Conservation (phyloP, 2,888 invertebrate genomes). For the Lepidocyrtoides sp. region DNA sequence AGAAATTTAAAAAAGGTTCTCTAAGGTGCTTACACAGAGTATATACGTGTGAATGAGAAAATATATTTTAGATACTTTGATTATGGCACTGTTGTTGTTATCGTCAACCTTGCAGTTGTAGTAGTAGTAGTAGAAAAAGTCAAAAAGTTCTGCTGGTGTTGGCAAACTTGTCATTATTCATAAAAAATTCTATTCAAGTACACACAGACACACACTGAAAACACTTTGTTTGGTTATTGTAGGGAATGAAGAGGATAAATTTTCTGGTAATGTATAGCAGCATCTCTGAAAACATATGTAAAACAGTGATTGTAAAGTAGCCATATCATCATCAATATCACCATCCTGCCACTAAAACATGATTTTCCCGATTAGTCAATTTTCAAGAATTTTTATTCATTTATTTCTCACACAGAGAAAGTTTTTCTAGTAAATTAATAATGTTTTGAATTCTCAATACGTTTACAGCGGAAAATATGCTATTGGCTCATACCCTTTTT, state of each 20-base stretch:
- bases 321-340: slow-evolving; percentile 16
- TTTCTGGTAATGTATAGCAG: not conserved
- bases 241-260: not conserved
- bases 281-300: slow-evolving; percentile 42
- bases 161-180: slow-evolving; percentile 58
- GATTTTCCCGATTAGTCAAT: slow-evolving; percentile 41
- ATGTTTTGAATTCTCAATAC: not conserved
- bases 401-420: slow-evolving; percentile 42
- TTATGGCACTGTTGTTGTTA: not conserved
- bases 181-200: slow-evolving; percentile 48
- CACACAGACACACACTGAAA: not conserved
- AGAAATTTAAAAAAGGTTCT: not conserved
- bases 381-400: slow-evolving; percentile 30
- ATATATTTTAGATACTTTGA: not conserved
- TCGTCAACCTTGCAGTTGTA: too few species aligned
- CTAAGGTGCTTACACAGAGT: not conserved
- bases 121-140: too few species aligned
- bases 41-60: not conserved
- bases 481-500: too few species aligned
- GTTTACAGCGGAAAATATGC: not conserved
- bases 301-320: slow-evolving; percentile 35
- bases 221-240: not conserved
- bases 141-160: too few species aligned
- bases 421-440: not conserved
- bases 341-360: not conserved